Evolutionary conservation across 2,113 vertebrate species (phyloP), one percentile per base, ranked within the genome.

Genomic region (Furnarius figulus): DNA sequence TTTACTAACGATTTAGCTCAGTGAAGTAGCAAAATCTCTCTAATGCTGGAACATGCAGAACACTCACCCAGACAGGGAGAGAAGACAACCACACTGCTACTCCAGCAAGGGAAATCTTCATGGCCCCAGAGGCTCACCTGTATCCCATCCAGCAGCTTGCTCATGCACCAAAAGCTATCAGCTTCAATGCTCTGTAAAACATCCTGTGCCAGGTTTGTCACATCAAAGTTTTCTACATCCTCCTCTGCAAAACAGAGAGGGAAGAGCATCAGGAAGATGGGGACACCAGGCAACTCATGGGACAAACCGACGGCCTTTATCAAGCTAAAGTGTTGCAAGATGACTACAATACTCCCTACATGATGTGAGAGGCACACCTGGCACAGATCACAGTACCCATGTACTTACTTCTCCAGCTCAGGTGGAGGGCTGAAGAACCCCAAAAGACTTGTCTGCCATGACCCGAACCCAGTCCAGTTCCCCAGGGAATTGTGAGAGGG

Each of bases 111-210:
- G 28, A 30, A 58, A 19, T 40, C 21, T 7, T 33, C 2, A 3
- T 1, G 5, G 61, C 28, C 46, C 39, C 59, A n/a, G 35, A 3
- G 4, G 6, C 97, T 94, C 93, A 99, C 99, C 99, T 99, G 99
- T 50, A 99, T 99, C 56, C 99, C 99, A 22, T 99, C 99, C 93
- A 99, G 98, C 92, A 99, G 98, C 78, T 99, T 99, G 98, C 99
- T 99, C 99, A 99, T 99, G 96, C 99, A 99, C 99, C 99, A 99
- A 95, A 99, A 99, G 93, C 99, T 99, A 89, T 99, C 99, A 0
- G 99, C 99, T 79, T 99, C 99, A 2, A 99, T 99, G 98, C 99
- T 99, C 55, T 98, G 98, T 75, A 99, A 97, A 56, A 99, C 98
- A 63, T 99, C 99, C 98, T 99, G 98, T 17, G 99, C 98, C 93